These are phyloP conservation scores for Stegophylla sp. DNA, from an alignment of 2,888 invertebrate genomes.

Conservation along the genomic window DNA sequence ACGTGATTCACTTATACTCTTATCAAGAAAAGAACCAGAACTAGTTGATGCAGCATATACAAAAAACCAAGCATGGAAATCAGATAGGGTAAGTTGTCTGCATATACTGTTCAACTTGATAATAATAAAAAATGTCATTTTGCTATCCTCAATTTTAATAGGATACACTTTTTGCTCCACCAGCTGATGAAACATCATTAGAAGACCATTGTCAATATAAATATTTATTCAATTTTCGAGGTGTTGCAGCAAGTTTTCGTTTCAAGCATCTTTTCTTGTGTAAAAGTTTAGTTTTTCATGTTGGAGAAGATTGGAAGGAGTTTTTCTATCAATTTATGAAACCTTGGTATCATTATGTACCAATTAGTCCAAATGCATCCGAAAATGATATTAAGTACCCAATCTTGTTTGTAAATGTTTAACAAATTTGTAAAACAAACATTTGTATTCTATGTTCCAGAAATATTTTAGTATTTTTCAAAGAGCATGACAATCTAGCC, in stretches of 20 bases:
- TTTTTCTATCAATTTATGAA: constrained; percentile 90
- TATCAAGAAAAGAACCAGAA: constrained; percentile 78
- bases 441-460: constrained; percentile 64
- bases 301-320: constrained; percentile 92
- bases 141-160: constrained; percentile 64
- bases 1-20: constrained; percentile 82
- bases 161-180: constrained; percentile 84
- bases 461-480: constrained; percentile 77
- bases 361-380: constrained; percentile 75
- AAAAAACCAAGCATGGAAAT: constrained; percentile 98
- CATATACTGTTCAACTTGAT: neutral
- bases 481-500: constrained; percentile 76
- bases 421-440: neutral
- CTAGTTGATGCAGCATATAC: constrained; percentile 93
- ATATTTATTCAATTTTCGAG: constrained; percentile 94
- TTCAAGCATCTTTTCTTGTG: constrained; percentile 94
- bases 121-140: neutral
- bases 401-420: neutral
- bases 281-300: constrained; percentile 90
- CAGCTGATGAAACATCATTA: constrained; percentile 85
- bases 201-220: constrained; percentile 92
- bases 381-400: constrained; percentile 74
- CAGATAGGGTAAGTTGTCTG: constrained; percentile 72
- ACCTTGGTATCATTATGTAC: constrained; percentile 96
- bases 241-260: constrained; percentile 97